Evolutionary conservation across 2,797 vertebrate genomes (phyloP).

Genomic region (Anguilla obscura): DNA sequence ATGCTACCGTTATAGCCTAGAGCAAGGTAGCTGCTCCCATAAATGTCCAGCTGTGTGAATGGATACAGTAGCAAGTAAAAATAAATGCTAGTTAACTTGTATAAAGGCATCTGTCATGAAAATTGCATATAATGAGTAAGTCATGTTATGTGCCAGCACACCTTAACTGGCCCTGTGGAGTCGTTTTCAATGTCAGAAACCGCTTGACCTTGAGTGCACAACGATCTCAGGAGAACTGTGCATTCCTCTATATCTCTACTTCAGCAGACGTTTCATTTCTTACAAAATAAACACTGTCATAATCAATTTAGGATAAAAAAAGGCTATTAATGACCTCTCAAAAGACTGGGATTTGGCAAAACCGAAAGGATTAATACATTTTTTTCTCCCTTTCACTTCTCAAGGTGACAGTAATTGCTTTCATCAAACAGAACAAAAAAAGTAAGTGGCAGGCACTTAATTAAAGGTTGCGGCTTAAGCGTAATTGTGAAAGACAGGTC

Average conservation of each 20-base stretch:
- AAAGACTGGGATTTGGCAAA: constrained; percentile 64
- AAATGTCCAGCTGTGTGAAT: not conserved
- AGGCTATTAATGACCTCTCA: constrained; percentile 55
- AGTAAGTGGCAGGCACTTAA: constrained; percentile 68
- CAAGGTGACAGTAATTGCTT: constrained; percentile 73
- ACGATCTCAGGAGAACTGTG: not conserved
- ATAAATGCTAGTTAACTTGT: not conserved
- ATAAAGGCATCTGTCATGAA: not conserved
- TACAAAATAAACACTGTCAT: constrained; percentile 12
- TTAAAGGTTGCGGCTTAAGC: constrained; percentile 72
- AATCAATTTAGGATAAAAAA: constrained; percentile 58
- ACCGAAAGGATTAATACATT: constrained; percentile 66
- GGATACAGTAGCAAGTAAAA: not conserved
- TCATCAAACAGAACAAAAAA: constrained; percentile 64
- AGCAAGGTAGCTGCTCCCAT: not conserved
- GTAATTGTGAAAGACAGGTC: constrained; percentile 74
- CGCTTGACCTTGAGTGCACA: not conserved
- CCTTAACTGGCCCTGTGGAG: not conserved
- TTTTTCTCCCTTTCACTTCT: constrained; percentile 52
- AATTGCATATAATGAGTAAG: not conserved
- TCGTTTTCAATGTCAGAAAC: not conserved
- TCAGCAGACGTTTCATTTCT: not conserved
- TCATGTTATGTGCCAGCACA: not conserved
- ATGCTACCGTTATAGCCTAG: not conserved
- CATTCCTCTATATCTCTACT: not conserved